Percentiles rank a stretch among this genome's conserved stretches.
Conservation (phyloP, 30 jellyfish, hydroid and myxozoan species). For the Nemopilema nomurai region DNA sequence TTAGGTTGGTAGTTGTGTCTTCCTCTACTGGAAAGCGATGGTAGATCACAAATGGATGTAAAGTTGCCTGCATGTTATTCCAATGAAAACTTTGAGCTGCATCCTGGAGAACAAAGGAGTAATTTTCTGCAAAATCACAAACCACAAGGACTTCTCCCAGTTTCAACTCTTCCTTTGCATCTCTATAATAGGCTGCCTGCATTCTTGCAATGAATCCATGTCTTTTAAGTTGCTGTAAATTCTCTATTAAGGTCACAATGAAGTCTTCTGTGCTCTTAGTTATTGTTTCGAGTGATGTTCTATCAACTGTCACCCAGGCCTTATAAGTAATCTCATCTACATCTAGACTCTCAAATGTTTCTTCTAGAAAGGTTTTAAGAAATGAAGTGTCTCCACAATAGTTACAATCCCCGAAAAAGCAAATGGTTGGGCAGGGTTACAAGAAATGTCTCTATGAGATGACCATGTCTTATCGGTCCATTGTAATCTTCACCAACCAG, state of each 20-base stretch:
- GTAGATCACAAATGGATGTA: slow-evolving; percentile 60
- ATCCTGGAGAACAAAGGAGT: slow-evolving; percentile 47
- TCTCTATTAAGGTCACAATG: not conserved
- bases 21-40: slow-evolving; percentile 2
- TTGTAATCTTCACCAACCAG: slow-evolving; percentile 3
- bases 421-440: not conserved
- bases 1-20: not conserved
- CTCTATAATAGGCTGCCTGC: slow-evolving; percentile 13
- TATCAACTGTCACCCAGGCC: too few species aligned
- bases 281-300: slow-evolving; percentile 35
- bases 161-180: slow-evolving; percentile 19
- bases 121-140: slow-evolving; percentile 60
- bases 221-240: slow-evolving; percentile 1
- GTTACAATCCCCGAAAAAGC: not conserved
- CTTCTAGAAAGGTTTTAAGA: not conserved
- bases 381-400: not conserved
- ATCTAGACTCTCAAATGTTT: not conserved
- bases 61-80: slow-evolving; percentile 57
- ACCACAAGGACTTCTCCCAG: slow-evolving; percentile 9
- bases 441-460: not conserved
- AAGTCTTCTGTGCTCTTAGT: slow-evolving; percentile 23
- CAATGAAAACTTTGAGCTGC: slow-evolving; percentile 64
- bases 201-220: slow-evolving; percentile 32
- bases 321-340: not conserved
- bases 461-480: not conserved